phyloP scores from a whole-genome alignment of 2,113 vertebrate genomes.

The Amblyopsis rosae region DNA sequence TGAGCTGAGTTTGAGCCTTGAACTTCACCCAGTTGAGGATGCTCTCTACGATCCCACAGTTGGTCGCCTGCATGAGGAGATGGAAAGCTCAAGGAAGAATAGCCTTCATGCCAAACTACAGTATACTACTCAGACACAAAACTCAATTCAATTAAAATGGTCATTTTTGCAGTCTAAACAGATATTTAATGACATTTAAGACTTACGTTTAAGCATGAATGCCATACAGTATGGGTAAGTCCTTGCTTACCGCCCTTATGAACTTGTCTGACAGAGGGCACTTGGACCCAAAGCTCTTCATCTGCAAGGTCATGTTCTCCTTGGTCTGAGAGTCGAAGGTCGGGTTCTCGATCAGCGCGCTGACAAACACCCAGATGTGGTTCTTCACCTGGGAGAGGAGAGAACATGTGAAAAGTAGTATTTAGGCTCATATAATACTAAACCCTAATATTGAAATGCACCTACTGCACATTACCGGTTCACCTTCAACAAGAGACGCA shows the following conservation, averaged over 20 bases:
- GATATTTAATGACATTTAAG: too few relatives aligned
- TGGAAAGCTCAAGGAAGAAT: slow-evolving; percentile 20
- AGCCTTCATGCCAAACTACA: not conserved
- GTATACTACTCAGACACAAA: too few relatives aligned
- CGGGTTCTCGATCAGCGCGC: slow-evolving; percentile 96
- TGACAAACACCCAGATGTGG: slow-evolving; percentile 98
- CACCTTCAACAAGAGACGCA: not conserved
- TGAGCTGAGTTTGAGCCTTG: slow-evolving; percentile 97
- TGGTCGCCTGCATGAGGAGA: slow-evolving; percentile 82
- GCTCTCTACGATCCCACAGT: slow-evolving; percentile 98
- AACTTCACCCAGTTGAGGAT: slow-evolving; percentile 99
- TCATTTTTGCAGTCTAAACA: too few relatives aligned
- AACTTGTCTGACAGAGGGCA: slow-evolving; percentile 95
- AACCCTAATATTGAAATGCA: not conserved
- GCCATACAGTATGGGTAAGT: not conserved
- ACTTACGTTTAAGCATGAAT: not conserved
- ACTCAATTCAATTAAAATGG: not conserved
- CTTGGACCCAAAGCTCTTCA: slow-evolving; percentile 97
- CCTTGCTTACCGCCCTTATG: slow-evolving; percentile 87
- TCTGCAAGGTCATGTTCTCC: slow-evolving; percentile 98
- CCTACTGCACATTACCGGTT: not conserved
- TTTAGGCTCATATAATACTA: not conserved
- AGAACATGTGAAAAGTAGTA: not conserved
- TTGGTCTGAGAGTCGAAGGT: slow-evolving; percentile 98
- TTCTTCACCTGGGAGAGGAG: slow-evolving; percentile 89